Conservation (phyloP, 2,113 vertebrate genomes). For the Stigmatopora nigra region DNA sequence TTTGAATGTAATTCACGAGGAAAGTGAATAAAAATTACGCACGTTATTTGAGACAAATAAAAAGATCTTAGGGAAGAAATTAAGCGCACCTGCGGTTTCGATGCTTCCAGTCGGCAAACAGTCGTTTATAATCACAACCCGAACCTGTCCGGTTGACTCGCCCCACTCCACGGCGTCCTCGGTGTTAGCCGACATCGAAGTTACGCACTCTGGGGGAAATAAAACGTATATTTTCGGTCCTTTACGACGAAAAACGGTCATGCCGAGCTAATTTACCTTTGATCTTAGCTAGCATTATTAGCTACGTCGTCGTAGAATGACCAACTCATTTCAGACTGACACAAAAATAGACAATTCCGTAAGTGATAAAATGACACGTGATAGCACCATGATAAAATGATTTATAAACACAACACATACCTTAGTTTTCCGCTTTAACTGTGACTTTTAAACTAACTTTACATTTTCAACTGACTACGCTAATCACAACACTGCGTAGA, state of each 20-base stretch:
- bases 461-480: too few relatives aligned
- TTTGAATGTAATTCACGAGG: neutral
- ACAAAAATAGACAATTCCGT: neutral
- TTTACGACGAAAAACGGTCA: neutral
- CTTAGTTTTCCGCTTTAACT: neutral
- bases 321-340: neutral
- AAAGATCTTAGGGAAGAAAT: neutral
- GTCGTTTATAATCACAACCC: slow-evolving; percentile 50
- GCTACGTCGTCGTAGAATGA: neutral
- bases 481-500: neutral
- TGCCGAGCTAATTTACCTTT: neutral
- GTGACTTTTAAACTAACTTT: neutral
- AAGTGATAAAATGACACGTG: neutral
- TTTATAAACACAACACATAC: neutral
- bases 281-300: neutral
- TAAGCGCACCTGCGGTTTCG: slow-evolving; percentile 25
- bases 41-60: neutral
- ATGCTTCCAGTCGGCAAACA: slow-evolving; percentile 10
- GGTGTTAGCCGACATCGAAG: slow-evolving; percentile 11
- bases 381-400: too few relatives aligned
- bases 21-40: neutral
- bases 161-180: slow-evolving; percentile 45
- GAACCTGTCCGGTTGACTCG: slow-evolving; percentile 54
- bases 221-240: neutral
- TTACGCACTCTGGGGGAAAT: neutral